Conservation (phyloP, 2,113 vertebrate genomes). For the Elaphurus davidianus region DNA sequence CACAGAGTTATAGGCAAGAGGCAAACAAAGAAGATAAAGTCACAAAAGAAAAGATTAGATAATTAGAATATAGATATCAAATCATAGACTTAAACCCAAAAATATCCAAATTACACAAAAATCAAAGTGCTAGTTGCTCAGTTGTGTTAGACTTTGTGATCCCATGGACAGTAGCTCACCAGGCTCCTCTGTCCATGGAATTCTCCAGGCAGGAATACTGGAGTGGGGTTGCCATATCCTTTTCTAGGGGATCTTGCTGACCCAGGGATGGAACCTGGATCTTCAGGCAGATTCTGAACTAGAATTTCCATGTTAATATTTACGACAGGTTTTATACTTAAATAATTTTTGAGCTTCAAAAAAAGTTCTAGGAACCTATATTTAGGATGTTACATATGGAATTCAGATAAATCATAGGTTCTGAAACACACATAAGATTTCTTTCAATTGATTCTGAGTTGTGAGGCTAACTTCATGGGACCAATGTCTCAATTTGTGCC, state of each 20-base stretch:
- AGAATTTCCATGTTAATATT: neutral
- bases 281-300: neutral
- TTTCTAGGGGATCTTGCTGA: neutral
- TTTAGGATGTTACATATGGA: neutral
- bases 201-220: neutral
- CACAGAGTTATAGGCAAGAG: neutral
- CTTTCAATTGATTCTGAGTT: neutral
- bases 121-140: neutral
- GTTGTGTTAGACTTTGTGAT: neutral
- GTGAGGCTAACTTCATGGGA: neutral
- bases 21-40: neutral
- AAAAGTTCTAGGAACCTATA: neutral
- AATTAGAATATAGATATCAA: neutral
- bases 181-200: neutral
- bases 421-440: neutral
- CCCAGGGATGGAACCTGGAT: neutral
- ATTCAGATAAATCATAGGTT: slow-evolving; percentile 12
- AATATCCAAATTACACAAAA: neutral
- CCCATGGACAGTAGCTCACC: neutral
- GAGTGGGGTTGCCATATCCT: neutral
- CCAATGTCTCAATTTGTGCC: neutral
- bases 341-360: neutral
- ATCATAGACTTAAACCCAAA: neutral
- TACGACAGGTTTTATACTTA: neutral
- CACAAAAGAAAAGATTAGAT: neutral